A percentile compares a stretch with the other conserved stretches of the same genome.
Evolutionary conservation across 2,888 invertebrate genomes (phyloP).

Genomic region (Pristionchus japonicus): DNA sequence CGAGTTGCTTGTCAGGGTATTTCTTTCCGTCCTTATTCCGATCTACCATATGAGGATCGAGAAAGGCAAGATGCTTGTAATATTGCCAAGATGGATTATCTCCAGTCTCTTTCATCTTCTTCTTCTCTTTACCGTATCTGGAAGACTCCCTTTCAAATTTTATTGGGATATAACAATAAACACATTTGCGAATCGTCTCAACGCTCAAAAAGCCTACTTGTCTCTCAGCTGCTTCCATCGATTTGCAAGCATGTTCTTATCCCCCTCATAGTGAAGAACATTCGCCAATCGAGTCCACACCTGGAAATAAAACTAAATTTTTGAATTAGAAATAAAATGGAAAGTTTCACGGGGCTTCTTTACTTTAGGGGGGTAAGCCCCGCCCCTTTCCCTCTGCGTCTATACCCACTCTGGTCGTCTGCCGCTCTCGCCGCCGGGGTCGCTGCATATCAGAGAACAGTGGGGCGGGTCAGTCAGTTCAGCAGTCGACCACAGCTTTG

Average conservation of each 20-base stretch:
- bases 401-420: too few species aligned
- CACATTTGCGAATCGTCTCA: neutral
- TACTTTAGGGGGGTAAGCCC: too few species aligned
- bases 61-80: conserved; percentile 67
- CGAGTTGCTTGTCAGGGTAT: conserved; percentile 13
- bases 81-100: conserved; percentile 69
- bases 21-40: conserved; percentile 46
- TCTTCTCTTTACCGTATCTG: conserved; percentile 69
- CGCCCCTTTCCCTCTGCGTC: too few species aligned
- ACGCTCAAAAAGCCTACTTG: conserved; percentile 54
- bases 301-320: conserved; percentile 9
- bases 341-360: too few species aligned
- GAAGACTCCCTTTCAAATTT: too few species aligned
- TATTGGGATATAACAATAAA: neutral
- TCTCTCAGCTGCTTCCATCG: conserved; percentile 71
- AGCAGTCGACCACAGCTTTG: too few species aligned
- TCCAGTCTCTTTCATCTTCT: conserved; percentile 63
- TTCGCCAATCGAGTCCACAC: conserved; percentile 58
- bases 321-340: too few species aligned
- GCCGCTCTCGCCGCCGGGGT: too few species aligned
- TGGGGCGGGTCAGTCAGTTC: too few species aligned
- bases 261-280: conserved; percentile 66
- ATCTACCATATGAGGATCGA: conserved; percentile 72
- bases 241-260: conserved; percentile 62
- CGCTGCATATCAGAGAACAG: too few species aligned